Conservation (phyloP, 2,888 invertebrate genomes). For the Micoletzkya japonica region DNA sequence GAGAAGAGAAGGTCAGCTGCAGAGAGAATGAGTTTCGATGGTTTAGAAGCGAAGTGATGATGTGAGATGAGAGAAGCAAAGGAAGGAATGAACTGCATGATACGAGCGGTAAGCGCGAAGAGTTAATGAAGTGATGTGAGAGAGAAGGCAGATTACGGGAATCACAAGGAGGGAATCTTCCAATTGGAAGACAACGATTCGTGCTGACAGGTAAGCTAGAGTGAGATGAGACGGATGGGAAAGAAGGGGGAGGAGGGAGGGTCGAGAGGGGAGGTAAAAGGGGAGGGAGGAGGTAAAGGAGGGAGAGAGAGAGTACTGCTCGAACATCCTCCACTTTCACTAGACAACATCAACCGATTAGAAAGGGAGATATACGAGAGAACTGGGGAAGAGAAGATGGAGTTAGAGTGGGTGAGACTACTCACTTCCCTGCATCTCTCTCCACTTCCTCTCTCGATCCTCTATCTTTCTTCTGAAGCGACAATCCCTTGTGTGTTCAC, state of each 20-base stretch:
- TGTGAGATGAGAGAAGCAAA: neutral
- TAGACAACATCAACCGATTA: too few species aligned
- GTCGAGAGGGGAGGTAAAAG: neutral
- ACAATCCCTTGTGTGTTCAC: too few species aligned
- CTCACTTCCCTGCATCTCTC: too few species aligned
- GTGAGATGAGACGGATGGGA: neutral
- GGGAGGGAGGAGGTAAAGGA: too few species aligned
- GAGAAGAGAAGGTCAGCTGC: neutral
- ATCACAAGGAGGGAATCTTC: neutral
- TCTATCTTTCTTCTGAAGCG: too few species aligned
- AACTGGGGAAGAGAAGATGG: too few species aligned
- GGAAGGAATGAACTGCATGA: neutral
- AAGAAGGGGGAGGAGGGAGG: slow-evolving; percentile 1
- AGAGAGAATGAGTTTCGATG: neutral
- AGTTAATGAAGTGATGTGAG: neutral
- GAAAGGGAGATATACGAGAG: too few species aligned
- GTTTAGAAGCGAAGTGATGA: neutral
- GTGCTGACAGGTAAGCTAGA: neutral
- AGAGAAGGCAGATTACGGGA: too few species aligned
- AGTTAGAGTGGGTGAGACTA: too few species aligned
- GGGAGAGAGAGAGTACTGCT: too few species aligned
- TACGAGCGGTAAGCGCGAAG: neutral
- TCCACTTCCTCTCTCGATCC: too few species aligned
- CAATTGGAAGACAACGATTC: neutral
- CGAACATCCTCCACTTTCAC: too few species aligned